Evolutionary conservation across 2,888 invertebrate species (phyloP), one percentile per base, ranked within the genome.

Genomic region (Drosophila monieri): DNA sequence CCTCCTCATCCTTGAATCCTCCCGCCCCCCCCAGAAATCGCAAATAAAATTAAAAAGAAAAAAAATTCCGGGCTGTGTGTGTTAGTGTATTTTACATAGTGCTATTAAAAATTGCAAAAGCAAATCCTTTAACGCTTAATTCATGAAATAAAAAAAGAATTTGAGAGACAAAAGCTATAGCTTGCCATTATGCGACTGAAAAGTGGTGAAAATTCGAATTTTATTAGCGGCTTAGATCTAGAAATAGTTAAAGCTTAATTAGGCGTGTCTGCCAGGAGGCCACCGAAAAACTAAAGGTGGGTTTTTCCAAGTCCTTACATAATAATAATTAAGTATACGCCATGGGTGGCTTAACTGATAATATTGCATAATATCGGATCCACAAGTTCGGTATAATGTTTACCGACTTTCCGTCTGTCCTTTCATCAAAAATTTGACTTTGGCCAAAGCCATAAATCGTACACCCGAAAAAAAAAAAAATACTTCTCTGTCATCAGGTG

Each of bases 321-420:
- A 77, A 77, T 59, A 51, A 62, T 52, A 18, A 18, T 41, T 41
- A 41, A 41, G 39, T 41, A 41, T 41, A 18, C 39, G 39, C 39
- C 39, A 9, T 3, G 39, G 15, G n/a, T 14, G 12, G 23, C 39
- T 53, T 39, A 30, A 65, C 32, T 47, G 41, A 35, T 60, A 41
- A 18, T 15, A 77, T 79, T 80, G 67, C 78, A 74, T 80, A 80
- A 80, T 78, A 66, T 41, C 23, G 60, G 39, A 48, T 27, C 60
- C 59, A 23, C 59, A 59, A 58, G 39, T 61, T 61, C 30, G 14
- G 47, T 61, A 59, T 47, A n/a, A 47, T 59, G 30, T 61, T 61
- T 48, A 41, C 60, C 60, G 47, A 61, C 59, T 47, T 23, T 30
- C 60, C 23, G 47, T 30, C 60, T 61, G 47, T 48, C 60, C 47